A percentile compares a stretch with the other conserved stretches of the same genome.
Conservation (phyloP, 2,797 vertebrate species). For the Malurus leucopterus region DNA sequence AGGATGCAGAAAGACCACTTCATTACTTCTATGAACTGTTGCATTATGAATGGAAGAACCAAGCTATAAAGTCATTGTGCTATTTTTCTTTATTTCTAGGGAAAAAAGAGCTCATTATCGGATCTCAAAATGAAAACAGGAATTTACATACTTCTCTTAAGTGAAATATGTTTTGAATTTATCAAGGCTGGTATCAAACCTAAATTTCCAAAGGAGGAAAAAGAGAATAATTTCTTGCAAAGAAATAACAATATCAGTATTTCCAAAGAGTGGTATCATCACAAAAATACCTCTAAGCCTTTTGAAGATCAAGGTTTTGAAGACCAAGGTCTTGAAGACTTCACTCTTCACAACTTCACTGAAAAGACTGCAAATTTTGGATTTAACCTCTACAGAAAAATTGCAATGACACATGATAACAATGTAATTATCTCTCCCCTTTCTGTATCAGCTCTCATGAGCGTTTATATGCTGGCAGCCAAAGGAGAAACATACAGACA, state of each 20-base stretch:
- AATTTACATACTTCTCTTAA: conserved; percentile 40
- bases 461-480: conserved; percentile 76
- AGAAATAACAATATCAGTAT: neutral
- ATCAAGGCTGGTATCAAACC: neutral
- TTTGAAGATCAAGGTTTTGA: neutral
- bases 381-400: conserved; percentile 86
- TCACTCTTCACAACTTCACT: conserved; percentile 69
- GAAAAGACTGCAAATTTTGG: conserved; percentile 84
- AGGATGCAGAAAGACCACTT: neutral
- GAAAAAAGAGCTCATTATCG: neutral
- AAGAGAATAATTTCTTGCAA: neutral
- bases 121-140: conserved; percentile 50
- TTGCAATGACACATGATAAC: conserved; percentile 81
- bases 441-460: conserved; percentile 79
- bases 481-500: conserved; percentile 74
- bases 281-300: neutral
- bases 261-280: neutral
- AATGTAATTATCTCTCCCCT: conserved; percentile 89
- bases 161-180: conserved; percentile 28
- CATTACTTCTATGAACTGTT: neutral
- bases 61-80: neutral
- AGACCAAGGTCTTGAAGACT: neutral
- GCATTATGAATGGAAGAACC: neutral
- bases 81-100: neutral
- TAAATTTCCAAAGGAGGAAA: neutral